Percentiles rank a stretch among this genome's conserved stretches.
These are phyloP conservation scores for Heliconius ismenius DNA, from an alignment of 2,888 invertebrate genomes.

Conservation along the genomic window DNA sequence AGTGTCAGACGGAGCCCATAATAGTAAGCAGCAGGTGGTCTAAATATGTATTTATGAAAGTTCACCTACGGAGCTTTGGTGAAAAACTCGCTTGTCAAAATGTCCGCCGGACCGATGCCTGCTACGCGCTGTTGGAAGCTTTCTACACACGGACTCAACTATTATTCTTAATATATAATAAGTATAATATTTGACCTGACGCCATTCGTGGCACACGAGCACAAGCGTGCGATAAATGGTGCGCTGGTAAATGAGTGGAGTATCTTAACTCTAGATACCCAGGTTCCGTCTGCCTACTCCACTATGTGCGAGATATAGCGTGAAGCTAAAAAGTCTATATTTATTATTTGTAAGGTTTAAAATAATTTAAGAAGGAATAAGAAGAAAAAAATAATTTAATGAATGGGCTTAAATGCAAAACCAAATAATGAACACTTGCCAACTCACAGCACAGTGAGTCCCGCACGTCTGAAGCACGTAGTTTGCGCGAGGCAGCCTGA, in stretches of 20 bases:
- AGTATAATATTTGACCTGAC: background rate
- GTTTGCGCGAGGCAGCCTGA: conserved; percentile 44
- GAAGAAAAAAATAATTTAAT: too few relatives aligned
- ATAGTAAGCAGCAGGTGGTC: conserved; percentile 36
- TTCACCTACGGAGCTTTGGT: conserved; percentile 46
- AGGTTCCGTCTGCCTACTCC: too few relatives aligned
- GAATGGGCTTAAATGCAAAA: too few relatives aligned
- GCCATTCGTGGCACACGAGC: too few relatives aligned
- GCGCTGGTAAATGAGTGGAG: too few relatives aligned
- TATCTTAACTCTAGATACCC: too few relatives aligned
- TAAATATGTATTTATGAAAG: conserved; percentile 45
- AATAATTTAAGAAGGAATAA: too few relatives aligned
- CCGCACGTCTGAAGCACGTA: conserved; percentile 41
- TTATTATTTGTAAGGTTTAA: too few relatives aligned
- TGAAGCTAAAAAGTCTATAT: too few relatives aligned
- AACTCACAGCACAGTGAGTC: conserved; percentile 35
- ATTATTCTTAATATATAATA: background rate
- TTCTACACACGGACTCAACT: conserved; percentile 42
- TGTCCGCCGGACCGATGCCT: conserved; percentile 59
- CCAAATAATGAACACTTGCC: too few relatives aligned
- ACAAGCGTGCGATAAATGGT: too few relatives aligned
- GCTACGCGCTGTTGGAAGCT: conserved; percentile 48
- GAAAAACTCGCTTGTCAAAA: conserved; percentile 70
- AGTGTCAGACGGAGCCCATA: conserved; percentile 27
- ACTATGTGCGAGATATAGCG: too few relatives aligned